Evolutionary conservation across 2,113 vertebrate species (phyloP).

Genomic region (Falco punctatus): DNA sequence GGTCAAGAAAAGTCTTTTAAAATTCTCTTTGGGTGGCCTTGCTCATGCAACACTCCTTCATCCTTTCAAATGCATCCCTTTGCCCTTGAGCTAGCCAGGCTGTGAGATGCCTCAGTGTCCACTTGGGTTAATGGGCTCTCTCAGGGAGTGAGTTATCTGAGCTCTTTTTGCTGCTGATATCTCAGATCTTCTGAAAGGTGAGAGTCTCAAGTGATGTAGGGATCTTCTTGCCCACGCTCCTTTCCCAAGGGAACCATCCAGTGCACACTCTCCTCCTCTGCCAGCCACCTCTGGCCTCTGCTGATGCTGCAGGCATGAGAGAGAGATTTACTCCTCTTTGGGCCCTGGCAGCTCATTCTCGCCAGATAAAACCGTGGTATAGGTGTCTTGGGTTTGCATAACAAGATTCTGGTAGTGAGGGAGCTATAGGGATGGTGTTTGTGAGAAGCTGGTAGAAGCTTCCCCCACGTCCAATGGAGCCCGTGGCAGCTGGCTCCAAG

Average conservation of each 20-base stretch:
- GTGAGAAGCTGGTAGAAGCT: neutral
- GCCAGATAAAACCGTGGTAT: neutral
- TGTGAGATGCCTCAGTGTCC: neutral
- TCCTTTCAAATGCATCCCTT: neutral
- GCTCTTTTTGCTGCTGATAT: neutral
- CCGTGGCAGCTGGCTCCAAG: too few relatives aligned
- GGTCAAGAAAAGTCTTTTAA: neutral
- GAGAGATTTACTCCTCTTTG: neutral
- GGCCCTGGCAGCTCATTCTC: neutral
- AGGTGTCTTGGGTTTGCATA: neutral
- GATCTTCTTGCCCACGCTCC: fast-evolving
- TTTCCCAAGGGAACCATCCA: neutral
- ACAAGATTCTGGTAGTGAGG: neutral
- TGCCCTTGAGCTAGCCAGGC: neutral
- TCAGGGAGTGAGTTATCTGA: neutral
- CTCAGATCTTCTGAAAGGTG: neutral
- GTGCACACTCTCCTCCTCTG: neutral
- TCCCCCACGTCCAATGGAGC: too few relatives aligned
- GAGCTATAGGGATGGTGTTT: neutral
- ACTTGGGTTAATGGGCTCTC: neutral
- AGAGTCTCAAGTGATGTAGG: neutral
- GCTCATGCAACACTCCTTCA: neutral
- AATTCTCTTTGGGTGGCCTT: neutral
- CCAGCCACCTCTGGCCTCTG: neutral
- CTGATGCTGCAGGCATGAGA: neutral